A percentile compares a stretch with the other conserved stretches of the same genome.
phyloP scores from a whole-genome alignment of 1,140 invertebrate genomes.

The Leptopilina boulardi region DNA sequence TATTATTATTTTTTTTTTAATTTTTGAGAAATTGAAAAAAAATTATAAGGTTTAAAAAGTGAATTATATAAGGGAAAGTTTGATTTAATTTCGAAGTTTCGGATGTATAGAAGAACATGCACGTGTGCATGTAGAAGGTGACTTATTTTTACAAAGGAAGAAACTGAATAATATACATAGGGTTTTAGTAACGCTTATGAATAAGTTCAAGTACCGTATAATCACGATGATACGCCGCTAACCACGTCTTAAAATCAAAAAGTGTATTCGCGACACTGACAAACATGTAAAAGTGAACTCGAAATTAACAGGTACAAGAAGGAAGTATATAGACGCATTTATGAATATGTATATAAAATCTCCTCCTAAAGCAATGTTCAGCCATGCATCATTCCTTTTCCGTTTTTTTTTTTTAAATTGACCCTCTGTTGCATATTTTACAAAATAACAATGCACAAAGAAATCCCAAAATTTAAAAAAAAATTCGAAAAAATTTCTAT shows the following conservation, averaged over 20 bases:
- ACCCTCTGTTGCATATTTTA: neutral
- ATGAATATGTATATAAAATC: slow-evolving; percentile 28
- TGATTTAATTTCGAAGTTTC: neutral
- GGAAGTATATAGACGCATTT: neutral
- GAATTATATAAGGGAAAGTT: neutral
- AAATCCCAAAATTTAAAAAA: no score
- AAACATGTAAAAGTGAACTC: slow-evolving; percentile 12
- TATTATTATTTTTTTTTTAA: no score
- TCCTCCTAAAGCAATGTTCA: neutral
- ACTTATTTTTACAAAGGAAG: slow-evolving; percentile 13
- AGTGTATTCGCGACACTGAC: slow-evolving; percentile 21
- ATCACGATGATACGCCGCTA: slow-evolving; percentile 25
- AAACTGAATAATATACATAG: no score
- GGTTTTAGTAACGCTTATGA: slow-evolving; percentile 25
- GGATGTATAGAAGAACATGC: neutral
- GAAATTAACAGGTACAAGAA: slow-evolving; percentile 20
- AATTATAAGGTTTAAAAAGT: no score
- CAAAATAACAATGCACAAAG: neutral
- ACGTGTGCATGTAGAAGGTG: neutral
- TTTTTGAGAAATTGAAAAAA: neutral
- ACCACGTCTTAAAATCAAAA: slow-evolving; percentile 12
- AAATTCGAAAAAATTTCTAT: no score
- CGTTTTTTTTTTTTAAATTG: neutral
- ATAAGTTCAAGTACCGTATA: slow-evolving; percentile 22
- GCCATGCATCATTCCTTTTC: slow-evolving; percentile 11